A percentile compares a stretch with the other conserved stretches of the same genome.
Evolutionary conservation across 2,888 invertebrate genomes (phyloP).

Genomic region (Gryllus longicercus): DNA sequence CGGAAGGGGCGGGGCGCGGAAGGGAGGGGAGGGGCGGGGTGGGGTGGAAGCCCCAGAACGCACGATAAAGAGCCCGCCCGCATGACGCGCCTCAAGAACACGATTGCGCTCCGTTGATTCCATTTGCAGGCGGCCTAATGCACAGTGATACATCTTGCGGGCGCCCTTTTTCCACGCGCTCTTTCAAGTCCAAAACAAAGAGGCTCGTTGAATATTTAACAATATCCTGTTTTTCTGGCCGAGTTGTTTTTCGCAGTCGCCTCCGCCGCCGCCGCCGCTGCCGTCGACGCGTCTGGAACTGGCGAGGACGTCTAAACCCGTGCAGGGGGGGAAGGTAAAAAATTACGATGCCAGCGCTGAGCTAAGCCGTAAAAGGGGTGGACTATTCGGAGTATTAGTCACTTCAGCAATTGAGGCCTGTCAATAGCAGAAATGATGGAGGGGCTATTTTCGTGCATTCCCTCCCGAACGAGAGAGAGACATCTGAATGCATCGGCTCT

Average conservation of each 20-base stretch:
- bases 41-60: too few relatives aligned
- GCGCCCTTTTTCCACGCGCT: not conserved
- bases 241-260: not conserved
- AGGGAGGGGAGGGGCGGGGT: too few relatives aligned
- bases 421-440: slow-evolving; percentile 17
- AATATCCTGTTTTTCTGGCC: not conserved
- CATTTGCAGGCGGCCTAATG: not conserved
- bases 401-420: not conserved
- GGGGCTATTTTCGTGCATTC: not conserved
- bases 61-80: not conserved
- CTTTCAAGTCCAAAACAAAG: not conserved
- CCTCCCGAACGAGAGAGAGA: too few relatives aligned
- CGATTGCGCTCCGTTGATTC: not conserved
- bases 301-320: not conserved
- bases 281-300: not conserved
- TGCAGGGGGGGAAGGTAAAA: not conserved
- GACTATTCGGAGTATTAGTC: not conserved
- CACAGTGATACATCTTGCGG: not conserved
- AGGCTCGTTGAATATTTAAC: not conserved
- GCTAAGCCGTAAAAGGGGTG: not conserved
- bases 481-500: too few relatives aligned
- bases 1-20: too few relatives aligned
- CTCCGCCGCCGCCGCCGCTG: not conserved
- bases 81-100: not conserved
- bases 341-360: not conserved